phyloP scores from a whole-genome alignment of 2,888 invertebrate species.

The Vandiemenella viatica region DNA sequence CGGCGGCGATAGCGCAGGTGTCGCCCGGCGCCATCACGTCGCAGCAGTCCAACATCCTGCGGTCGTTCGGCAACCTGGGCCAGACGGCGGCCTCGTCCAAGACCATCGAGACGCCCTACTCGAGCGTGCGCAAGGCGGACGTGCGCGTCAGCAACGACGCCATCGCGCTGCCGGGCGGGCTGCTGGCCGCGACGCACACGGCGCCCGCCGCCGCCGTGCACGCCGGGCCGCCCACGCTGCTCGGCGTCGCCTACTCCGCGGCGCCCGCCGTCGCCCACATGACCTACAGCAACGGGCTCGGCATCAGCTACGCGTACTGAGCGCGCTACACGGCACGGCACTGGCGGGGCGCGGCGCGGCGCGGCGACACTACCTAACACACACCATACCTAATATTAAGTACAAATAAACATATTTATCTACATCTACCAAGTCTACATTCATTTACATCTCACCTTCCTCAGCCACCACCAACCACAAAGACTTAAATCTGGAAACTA shows the following conservation, averaged over 20 bases:
- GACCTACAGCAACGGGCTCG: constrained; percentile 39
- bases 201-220: constrained; percentile 12
- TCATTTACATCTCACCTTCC: too few species aligned
- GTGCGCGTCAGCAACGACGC: constrained; percentile 54
- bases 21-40: constrained; percentile 14
- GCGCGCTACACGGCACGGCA: background rate
- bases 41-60: constrained; percentile 23
- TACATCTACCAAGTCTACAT: too few species aligned
- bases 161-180: constrained; percentile 18
- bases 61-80: constrained; percentile 50
- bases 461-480: too few species aligned
- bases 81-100: constrained; percentile 31
- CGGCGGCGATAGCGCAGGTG: constrained; percentile 19
- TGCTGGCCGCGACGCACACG: constrained; percentile 18
- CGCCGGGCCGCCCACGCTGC: constrained; percentile 29
- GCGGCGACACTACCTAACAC: too few species aligned
- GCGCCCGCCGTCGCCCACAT: constrained; percentile 30
- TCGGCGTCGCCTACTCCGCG: constrained; percentile 25
- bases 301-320: constrained; percentile 33
- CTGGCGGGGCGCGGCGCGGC: too few species aligned
- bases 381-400: background rate
- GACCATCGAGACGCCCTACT: constrained; percentile 54
- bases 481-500: too few species aligned
- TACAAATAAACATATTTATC: background rate
- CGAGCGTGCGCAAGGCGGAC: constrained; percentile 52